These are phyloP conservation scores for Dicaeum eximium DNA, from an alignment of 2,113 vertebrate genomes.

Conservation along the genomic window DNA sequence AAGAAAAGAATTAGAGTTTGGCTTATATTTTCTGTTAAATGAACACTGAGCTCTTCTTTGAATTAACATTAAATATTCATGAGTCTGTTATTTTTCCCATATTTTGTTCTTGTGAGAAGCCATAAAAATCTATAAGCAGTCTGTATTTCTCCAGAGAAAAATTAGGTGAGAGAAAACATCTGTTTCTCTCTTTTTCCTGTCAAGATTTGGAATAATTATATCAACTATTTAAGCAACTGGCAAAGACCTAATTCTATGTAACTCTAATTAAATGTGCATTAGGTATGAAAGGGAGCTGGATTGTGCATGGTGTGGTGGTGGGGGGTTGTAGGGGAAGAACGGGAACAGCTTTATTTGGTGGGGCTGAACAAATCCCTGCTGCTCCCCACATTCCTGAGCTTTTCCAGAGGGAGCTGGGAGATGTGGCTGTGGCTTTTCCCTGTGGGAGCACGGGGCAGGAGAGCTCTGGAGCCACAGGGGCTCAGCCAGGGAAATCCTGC, in stretches of 20 bases:
- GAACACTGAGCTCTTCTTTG: background rate
- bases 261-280: background rate
- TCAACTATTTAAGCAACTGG: background rate
- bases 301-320: background rate
- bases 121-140: background rate
- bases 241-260: background rate
- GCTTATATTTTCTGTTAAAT: background rate
- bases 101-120: background rate
- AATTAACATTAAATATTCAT: background rate
- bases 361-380: background rate
- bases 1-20: background rate
- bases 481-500: background rate
- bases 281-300: background rate
- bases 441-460: background rate
- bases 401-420: background rate
- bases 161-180: background rate
- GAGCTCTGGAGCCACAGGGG: background rate
- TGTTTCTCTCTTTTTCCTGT: background rate
- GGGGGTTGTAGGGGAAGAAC: background rate
- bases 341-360: background rate
- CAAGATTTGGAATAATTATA: background rate
- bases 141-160: conserved; percentile 17
- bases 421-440: background rate
- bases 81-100: background rate
- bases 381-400: background rate